Evolutionary conservation across 2,797 vertebrate genomes (phyloP), one percentile per base, ranked within the genome.

Genomic region (Ibycter americanus): DNA sequence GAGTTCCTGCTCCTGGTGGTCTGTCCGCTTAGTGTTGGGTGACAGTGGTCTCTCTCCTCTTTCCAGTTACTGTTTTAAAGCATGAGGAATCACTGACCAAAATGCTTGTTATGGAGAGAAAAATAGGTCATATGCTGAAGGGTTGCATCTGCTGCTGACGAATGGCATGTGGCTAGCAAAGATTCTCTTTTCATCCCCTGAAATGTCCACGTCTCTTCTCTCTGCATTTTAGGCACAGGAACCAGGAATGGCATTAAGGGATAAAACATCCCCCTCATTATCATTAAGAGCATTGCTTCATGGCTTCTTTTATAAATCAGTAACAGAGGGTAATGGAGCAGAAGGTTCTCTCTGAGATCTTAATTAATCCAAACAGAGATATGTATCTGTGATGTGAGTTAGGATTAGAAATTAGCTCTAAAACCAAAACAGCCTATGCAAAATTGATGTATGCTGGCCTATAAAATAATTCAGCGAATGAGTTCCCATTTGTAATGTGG

Each of bases 351-450:
- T 93, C 88, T 46, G 54, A 84, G 86, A 76, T 84, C 70, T 90
- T 95, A 94, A 91, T 95, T 96, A 96, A 94, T 92, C 90, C 86
- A 93, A 89, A 73, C 77, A 86, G 80, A 92, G 70, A 73, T 90
- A 63, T 44, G 82, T 66, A 51, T 90, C 84, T 93, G 47, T 87
- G 88, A 82, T 95, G 70, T 80, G 70, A 95, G 62, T 89, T 95
- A 94, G 70, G 83, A 89, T 93, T 94, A 93, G 73, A 90, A 96
- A 94, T 90, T 59, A 77, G 54, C 70, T 94, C 49, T 85, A 71
- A 91, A 96, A 93, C 1, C 73, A 90, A 96, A 95, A 63, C 54
- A 93, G 42, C 51, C 59, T 79, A 19, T 95, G 55, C 77, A 96
- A 89, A 96, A 94, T 88, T 86, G 85, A 66, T 95, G 59, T 87